phyloP scores from a whole-genome alignment of 2,888 invertebrate genomes.

The Heliconius hortense region DNA sequence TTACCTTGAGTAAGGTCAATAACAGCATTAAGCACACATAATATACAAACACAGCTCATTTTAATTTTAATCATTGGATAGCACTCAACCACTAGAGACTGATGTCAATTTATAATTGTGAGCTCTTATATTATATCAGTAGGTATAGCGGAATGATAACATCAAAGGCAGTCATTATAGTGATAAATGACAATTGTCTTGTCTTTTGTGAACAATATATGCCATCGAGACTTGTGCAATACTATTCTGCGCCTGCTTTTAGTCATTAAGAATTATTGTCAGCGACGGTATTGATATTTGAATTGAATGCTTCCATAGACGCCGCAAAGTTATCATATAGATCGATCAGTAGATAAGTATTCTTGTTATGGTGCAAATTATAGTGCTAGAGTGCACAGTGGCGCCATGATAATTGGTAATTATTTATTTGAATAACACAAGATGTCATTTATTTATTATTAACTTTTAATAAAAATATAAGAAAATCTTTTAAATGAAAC shows the following conservation, averaged over 20 bases:
- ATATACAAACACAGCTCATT: conserved; percentile 37
- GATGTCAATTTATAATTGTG: conserved; percentile 60
- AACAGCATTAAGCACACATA: conserved; percentile 53
- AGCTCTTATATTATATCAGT: conserved; percentile 53
- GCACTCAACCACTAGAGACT: conserved; percentile 52
- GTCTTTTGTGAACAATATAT: conserved; percentile 76
- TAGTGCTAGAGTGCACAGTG: conserved; percentile 41
- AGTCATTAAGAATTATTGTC: conserved; percentile 78
- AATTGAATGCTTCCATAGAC: conserved; percentile 74
- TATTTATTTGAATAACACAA: conserved; percentile 26
- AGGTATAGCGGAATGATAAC: conserved; percentile 65
- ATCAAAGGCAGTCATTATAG: conserved; percentile 77
- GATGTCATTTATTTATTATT: conserved; percentile 39
- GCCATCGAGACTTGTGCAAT: conserved; percentile 70
- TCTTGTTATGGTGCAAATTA: conserved; percentile 60
- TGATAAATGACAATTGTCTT: conserved; percentile 80
- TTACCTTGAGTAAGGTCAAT: conserved; percentile 68
- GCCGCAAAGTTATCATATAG: conserved; percentile 64
- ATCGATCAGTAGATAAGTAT: conserved; percentile 68
- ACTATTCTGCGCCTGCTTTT: conserved; percentile 73
- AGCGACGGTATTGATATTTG: conserved; percentile 70
- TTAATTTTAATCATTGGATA: conserved; percentile 49
- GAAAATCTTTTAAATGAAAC: too few relatives aligned
- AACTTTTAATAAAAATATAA: conserved; percentile 39
- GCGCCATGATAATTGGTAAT: conserved; percentile 32